Evolutionary conservation across 2,888 invertebrate genomes (phyloP), one percentile per base, ranked within the genome.

Genomic region (Falcaria lacertinaria): DNA sequence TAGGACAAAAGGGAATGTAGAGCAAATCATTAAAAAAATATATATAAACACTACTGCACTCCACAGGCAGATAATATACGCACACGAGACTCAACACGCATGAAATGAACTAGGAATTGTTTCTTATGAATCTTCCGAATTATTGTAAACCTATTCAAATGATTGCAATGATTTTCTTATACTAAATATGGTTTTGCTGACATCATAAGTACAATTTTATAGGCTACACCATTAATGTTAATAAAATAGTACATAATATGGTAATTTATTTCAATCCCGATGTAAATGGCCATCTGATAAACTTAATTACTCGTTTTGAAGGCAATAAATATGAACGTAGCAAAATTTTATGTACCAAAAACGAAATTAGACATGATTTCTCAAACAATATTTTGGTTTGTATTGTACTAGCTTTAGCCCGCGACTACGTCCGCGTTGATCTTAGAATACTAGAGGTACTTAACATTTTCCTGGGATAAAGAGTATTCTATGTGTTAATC

Each of bases 91-190:
- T 63, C 65, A 74, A 78, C 65, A 78, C 65, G 69, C 68, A 67
- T 71, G 60, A 69, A 72, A 70, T 56, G 66, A 74, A 69, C 56
- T 60, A 64, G n/a, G 63, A 62, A 73, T 69, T 58, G 55, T 70
- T 70, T 67, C 61, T 55, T 53, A 56, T 63, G 58, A 50, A 69
- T 65, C 68, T 73, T 22, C 22, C 22, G 22, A 22, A 22, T 22
- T 64, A 64, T 65, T 63, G 64, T 64, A 56, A 72, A 50, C 60
- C 69, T 54, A 70, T 73, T 73, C 54, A 57, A 70, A 76, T 69
- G 61, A 57, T 56, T 67, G 50, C 63, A 55, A 61, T 62, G 65
- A 68, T 71, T 70, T 71, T 64, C 57, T 69, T 57, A 66, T 28
- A 11, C 11, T 11, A 11, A 11, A 28, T 28, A 3, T 11, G 8